Percentiles rank a stretch among this genome's conserved stretches.
Evolutionary conservation across 2,113 vertebrate genomes (phyloP).

Genomic region (Rhabdornis inornatus): DNA sequence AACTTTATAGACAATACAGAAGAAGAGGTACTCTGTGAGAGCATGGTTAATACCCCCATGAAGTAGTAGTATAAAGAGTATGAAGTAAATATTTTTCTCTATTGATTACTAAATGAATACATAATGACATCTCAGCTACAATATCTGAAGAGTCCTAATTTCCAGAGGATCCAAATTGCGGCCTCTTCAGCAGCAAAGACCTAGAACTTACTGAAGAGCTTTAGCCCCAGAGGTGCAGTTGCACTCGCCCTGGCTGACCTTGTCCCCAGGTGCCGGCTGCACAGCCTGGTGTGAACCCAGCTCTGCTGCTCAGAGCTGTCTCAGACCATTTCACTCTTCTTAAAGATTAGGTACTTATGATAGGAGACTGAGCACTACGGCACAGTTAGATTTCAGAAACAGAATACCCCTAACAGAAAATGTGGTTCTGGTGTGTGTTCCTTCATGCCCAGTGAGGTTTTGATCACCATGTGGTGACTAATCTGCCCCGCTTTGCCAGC

Average conservation of each 20-base stretch:
- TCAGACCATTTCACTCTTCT: not conserved
- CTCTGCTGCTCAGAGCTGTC: not conserved
- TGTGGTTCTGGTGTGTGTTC: not conserved
- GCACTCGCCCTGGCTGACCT: fast-evolving
- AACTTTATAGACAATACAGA: not conserved
- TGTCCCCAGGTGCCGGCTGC: not conserved
- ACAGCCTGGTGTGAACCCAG: not conserved
- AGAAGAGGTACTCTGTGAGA: not conserved
- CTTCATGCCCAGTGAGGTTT: not conserved
- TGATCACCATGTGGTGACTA: not conserved
- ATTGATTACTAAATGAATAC: not conserved
- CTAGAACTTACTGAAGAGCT: not conserved
- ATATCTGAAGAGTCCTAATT: not conserved
- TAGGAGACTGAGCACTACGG: not conserved
- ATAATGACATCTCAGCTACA: not conserved
- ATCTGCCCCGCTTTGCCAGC: not conserved
- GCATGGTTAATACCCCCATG: not conserved
- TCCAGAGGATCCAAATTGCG: not conserved
- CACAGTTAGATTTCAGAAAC: not conserved
- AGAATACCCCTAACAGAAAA: not conserved
- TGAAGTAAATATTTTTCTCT: not conserved
- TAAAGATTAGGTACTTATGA: not conserved
- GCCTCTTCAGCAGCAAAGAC: not conserved
- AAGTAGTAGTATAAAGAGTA: not conserved
- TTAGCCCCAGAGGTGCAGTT: not conserved